phyloP scores from a whole-genome alignment of 2,888 invertebrate species.

The Tiliacea citrago region DNA sequence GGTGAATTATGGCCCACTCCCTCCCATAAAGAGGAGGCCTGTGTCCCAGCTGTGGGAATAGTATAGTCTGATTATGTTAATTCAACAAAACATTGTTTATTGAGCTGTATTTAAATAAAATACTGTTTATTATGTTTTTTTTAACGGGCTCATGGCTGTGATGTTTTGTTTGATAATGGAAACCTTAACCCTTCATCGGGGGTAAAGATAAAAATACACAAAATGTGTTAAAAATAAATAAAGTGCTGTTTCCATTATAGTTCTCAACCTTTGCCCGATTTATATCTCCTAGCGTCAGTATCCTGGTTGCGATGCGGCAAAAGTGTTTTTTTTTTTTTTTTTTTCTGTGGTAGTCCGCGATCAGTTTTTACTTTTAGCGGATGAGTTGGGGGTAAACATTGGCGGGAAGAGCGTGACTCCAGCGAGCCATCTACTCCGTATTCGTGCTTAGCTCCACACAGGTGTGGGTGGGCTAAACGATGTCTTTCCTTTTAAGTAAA shows the following conservation, averaged over 20 bases:
- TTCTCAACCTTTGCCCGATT: background rate
- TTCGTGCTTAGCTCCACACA: too few relatives aligned
- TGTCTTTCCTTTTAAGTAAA: too few relatives aligned
- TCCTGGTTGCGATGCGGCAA: too few relatives aligned
- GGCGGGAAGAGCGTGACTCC: too few relatives aligned
- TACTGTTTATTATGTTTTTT: background rate
- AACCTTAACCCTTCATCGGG: conserved; percentile 6
- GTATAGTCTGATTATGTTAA: background rate
- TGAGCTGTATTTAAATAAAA: background rate
- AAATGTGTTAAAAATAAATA: background rate
- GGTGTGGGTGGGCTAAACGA: too few relatives aligned
- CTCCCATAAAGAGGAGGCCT: background rate
- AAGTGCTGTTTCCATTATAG: background rate
- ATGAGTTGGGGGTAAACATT: too few relatives aligned
- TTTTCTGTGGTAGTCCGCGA: too few relatives aligned
- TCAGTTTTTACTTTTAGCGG: too few relatives aligned
- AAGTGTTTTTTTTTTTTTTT: too few relatives aligned
- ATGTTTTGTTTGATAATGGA: background rate
- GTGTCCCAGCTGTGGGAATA: background rate
- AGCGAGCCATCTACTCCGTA: too few relatives aligned
- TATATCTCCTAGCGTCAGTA: too few relatives aligned
- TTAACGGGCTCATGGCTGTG: background rate
- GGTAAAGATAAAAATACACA: conserved; percentile 9
- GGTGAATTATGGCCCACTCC: background rate
- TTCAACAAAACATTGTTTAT: background rate